A percentile compares a stretch with the other conserved stretches of the same genome.
Evolutionary conservation across 2,888 invertebrate genomes (phyloP).

Genomic region (Pherbina coryleti): DNA sequence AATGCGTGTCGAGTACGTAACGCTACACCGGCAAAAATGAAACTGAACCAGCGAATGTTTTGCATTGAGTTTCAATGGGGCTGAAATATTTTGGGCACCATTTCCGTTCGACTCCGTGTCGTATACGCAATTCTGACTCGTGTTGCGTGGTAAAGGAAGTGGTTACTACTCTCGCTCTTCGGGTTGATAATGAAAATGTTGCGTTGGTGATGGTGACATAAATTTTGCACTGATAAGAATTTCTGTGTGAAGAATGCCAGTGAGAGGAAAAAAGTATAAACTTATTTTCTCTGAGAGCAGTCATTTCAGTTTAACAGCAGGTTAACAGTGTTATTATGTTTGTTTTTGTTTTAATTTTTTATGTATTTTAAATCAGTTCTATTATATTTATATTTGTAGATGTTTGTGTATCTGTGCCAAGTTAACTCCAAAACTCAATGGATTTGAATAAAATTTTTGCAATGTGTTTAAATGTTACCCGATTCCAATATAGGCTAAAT

Average conservation of each 20-base stretch:
- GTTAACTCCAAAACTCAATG: too few relatives aligned
- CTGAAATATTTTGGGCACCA: constrained; percentile 34
- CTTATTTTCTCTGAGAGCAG: background rate
- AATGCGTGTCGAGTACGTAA: constrained; percentile 50
- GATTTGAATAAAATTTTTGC: too few relatives aligned
- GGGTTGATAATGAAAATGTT: constrained; percentile 5
- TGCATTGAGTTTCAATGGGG: constrained; percentile 41
- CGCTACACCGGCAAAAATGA: constrained; percentile 58
- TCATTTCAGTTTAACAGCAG: background rate
- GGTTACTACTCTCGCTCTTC: constrained; percentile 15
- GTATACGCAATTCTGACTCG: constrained; percentile 47
- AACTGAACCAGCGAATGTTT: constrained; percentile 53
- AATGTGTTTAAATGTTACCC: too few relatives aligned
- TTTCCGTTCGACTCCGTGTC: constrained; percentile 40
- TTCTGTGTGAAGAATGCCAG: background rate
- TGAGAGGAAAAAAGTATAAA: background rate
- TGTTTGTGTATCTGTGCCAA: too few relatives aligned
- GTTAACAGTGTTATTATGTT: background rate
- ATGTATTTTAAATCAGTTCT: too few relatives aligned
- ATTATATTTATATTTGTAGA: too few relatives aligned
- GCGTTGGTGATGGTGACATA: constrained; percentile 4
- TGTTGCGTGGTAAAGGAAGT: background rate
- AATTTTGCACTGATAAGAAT: constrained; percentile 16
- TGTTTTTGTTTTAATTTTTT: background rate
- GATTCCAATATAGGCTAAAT: too few relatives aligned